Evolutionary conservation across 2,797 vertebrate species (phyloP), one percentile per base, ranked within the genome.

Genomic region (Mormyrops boulengeri): DNA sequence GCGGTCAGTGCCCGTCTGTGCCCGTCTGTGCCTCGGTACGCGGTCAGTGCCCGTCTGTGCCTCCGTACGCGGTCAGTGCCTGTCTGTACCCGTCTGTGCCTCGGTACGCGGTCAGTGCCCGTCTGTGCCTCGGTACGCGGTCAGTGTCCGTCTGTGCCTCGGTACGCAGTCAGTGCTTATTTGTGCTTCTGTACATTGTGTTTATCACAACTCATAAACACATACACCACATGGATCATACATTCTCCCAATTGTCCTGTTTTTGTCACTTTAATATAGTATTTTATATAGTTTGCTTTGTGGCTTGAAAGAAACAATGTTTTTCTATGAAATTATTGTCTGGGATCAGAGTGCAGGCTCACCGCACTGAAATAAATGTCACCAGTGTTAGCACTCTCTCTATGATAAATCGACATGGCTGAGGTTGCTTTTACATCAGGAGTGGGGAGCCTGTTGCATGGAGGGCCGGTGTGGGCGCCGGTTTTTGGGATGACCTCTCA

Each of bases 191-290:
- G 3, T 66, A 12, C 62, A 4, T 14, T 85, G 11, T 84, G 30
- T 90, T 86, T 88, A 88, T 88, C 89, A 88, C 80, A 34, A 50
- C 88, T 90, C 30, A 85, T 88, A 90, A 90, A 85, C 82, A 22
- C 17, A 60, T 89, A 90, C 50, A 89, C 84, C 82, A 55, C 90
- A 57, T 85, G 22, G 62, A 77, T 38, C 30, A 14, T 44, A 17
- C 50, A 30, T 57, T 88, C 26, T 73, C 69, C 44, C 11, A 49
- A 22, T 34, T 44, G 57, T 62, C 57, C 88, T 50, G 55, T 49
- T 41, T 26, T 55, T 9, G 9, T 53, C 9, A 49, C 84, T 50
- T 53, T 52, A 5, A 30, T 47, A 26, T 52, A 26, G 11, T 53
- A 22, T 60, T 84, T 26, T 89, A 62, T 22, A 38, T 89, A 57